Conservation (phyloP, 2,888 invertebrate genomes). For the Xylocampa areola region DNA sequence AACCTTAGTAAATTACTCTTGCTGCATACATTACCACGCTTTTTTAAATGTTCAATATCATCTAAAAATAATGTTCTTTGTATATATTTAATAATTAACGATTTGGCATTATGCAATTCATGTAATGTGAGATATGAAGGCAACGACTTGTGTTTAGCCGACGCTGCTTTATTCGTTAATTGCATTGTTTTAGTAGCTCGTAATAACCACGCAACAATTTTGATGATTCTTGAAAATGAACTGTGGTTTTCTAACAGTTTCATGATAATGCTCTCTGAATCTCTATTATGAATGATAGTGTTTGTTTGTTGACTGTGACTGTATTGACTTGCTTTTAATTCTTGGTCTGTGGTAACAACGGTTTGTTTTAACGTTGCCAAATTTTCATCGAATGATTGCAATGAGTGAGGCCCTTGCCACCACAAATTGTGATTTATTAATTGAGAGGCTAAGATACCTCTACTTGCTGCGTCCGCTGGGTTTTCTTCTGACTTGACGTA, state of each 20-base stretch:
- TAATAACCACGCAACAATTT: constrained; percentile 28
- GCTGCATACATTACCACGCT: not conserved
- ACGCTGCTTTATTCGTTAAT: constrained; percentile 14
- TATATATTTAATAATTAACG: no score
- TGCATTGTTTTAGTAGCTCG: constrained; percentile 24
- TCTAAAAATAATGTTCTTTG: no score
- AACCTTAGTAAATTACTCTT: constrained; percentile 33
- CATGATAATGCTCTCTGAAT: constrained; percentile 4
- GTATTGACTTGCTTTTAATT: not conserved
- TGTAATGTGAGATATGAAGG: not conserved
- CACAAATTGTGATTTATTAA: constrained; percentile 35
- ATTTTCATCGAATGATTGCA: not conserved
- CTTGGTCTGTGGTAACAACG: not conserved
- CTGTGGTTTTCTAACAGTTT: constrained; percentile 19
- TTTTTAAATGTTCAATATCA: not conserved
- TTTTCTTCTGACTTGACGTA: constrained; percentile 26
- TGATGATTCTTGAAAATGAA: constrained; percentile 12
- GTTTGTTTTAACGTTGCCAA: not conserved
- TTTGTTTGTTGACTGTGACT: no score
- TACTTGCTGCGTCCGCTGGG: constrained; percentile 39
- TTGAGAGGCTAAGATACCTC: constrained; percentile 28
- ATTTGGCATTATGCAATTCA: not conserved
- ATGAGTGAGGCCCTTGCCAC: constrained; percentile 41
- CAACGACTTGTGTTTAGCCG: not conserved
- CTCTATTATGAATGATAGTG: no score